Conservation (phyloP, 2,797 vertebrate genomes). For the Coilia nasus region DNA sequence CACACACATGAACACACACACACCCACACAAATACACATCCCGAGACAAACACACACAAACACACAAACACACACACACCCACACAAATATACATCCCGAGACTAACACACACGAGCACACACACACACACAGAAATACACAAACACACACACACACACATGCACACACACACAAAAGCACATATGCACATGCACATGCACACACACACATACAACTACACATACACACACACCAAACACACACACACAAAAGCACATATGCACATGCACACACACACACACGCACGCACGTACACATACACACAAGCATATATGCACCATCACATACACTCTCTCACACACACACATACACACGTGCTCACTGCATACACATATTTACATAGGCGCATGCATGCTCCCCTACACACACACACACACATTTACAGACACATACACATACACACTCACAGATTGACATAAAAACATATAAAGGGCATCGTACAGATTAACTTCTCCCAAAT, state of each 20-base stretch:
- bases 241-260: not conserved
- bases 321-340: no score
- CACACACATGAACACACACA: not conserved
- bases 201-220: not conserved
- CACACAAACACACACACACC: no score
- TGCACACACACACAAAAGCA: not conserved
- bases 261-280: not conserved
- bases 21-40: no score
- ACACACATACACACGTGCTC: not conserved
- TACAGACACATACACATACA: not conserved
- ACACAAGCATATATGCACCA: no score
- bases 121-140: not conserved
- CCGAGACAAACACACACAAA: no score
- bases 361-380: no score
- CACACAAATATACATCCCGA: no score
- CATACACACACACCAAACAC: not conserved
- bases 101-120: no score
- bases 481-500: no score
- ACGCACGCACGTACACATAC: no score
- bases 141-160: conserved; percentile 21
- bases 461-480: not conserved
- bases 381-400: no score
- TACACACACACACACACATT: no score
- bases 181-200: not conserved
- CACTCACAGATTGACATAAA: conserved; percentile 42